Base-by-base conservation (phyloP, 1,140 invertebrate species). In the Neodiprion virginianus region DNA sequence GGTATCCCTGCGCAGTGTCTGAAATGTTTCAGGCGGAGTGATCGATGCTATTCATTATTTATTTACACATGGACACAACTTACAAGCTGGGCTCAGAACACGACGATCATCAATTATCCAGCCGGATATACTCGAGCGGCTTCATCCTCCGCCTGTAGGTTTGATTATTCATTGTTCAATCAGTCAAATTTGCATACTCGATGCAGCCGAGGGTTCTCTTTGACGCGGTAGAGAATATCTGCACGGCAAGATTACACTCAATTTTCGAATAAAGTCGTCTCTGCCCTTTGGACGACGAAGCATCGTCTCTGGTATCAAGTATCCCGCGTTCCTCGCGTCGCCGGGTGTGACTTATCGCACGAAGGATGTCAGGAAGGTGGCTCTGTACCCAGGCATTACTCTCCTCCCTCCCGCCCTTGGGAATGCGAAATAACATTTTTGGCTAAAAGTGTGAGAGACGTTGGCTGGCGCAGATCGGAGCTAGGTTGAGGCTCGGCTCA, bases 291-390 rank as follows among this genome's bases (percentile, higher is more conserved):
- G 53, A 61, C 53, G 53, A 40, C 5, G 28, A 40, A 40, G 28
- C 28, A 40, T 40, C 28, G 28, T 40, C 28, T 40, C 2, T 2
- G 5, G 28, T 40, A 40, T 40, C 28, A 40, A 40, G 28, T 40
- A 5, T 40, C 28, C 28, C 53, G n/a, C 53, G 53, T 61, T 61
- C 3, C 53, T 61, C 11, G 53, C 53, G 53, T 61, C 11, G 8
- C 53, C 53, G 53, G 53, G 53, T 61, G 53, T 61, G 53, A 61
- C 53, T 61, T 61, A 61, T 61, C 53, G 53, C 53, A 61, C 50
- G 10, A 14, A 14, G 50, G 1, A 53, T 11, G 50, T 1, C 10
- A 1, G 8, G 53, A 61, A 61, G 11, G 53, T 61, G 8, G n/a
- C 53, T 17, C 53, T 61, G 53, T 61, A 61, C 53, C 53, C 5